phyloP scores from a whole-genome alignment of 2,113 vertebrate species.

The Engraulis encrasicolus region DNA sequence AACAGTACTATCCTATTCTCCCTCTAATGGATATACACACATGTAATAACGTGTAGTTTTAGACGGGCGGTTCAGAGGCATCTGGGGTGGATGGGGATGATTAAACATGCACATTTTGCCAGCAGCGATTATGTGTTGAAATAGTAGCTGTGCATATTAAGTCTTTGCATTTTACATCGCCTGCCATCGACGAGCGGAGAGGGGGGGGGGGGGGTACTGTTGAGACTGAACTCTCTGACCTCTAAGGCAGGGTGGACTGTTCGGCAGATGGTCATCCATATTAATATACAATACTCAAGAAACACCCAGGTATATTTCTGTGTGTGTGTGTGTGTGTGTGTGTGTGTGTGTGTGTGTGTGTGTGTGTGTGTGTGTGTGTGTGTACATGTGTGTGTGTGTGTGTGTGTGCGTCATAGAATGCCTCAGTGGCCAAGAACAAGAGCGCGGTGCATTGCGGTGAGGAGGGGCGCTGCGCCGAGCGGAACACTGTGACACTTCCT shows the following conservation, averaged over 20 bases:
- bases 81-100: neutral
- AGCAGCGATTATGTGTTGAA: neutral
- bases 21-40: neutral
- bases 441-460: no score
- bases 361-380: neutral
- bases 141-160: slow-evolving; percentile 1
- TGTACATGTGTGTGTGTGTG: no score
- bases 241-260: neutral
- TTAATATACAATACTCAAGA: slow-evolving; percentile 31
- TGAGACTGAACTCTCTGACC: neutral
- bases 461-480: no score
- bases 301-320: neutral
- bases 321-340: neutral
- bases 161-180: slow-evolving; percentile 11
- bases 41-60: neutral
- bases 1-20: neutral
- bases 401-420: slow-evolving; percentile 12
- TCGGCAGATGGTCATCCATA: slow-evolving; percentile 56
- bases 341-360: no score
- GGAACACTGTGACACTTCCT: slow-evolving; percentile 37
- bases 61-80: neutral
- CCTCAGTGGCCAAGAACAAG: slow-evolving; percentile 38
- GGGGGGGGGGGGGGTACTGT: neutral
- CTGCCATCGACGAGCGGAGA: neutral
- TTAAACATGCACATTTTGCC: slow-evolving; percentile 5